Conservation (phyloP, 2,113 vertebrate species). For the Psittacus erithacus region DNA sequence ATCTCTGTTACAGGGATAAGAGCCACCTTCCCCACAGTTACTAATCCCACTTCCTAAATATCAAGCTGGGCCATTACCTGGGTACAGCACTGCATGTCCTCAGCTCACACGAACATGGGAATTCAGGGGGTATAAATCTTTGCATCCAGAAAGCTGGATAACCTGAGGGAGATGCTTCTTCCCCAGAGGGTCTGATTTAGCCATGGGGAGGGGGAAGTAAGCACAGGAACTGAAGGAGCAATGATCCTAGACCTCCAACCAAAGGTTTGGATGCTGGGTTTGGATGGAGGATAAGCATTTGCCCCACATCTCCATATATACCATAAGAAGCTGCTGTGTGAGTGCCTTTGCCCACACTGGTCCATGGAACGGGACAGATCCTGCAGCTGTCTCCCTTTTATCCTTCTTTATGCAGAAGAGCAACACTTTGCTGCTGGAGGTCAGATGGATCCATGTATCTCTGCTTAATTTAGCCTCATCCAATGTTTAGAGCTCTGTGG, state of each 20-base stretch:
- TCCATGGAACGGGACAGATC: neutral
- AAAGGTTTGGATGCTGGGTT: neutral
- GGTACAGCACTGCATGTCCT: neutral
- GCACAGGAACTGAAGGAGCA: neutral
- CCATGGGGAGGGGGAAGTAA: neutral
- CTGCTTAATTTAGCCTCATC: neutral
- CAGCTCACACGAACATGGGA: neutral
- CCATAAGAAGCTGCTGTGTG: no score
- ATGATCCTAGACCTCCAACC: neutral
- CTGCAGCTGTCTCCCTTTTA: neutral
- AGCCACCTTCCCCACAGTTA: neutral
- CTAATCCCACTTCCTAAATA: no score
- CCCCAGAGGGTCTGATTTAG: neutral
- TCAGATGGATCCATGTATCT: no score
- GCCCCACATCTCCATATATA: accelerated
- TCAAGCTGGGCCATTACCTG: neutral
- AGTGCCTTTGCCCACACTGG: neutral
- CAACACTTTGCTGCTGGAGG: neutral
- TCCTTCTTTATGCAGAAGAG: neutral
- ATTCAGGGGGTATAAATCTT: neutral
- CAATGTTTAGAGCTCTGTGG: neutral
- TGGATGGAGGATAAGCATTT: neutral
- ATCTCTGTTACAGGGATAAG: accelerated
- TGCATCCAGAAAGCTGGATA: neutral
- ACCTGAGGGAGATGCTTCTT: neutral